phyloP scores from a whole-genome alignment of 2,113 vertebrate genomes.

The Galeopterus variegatus region DNA sequence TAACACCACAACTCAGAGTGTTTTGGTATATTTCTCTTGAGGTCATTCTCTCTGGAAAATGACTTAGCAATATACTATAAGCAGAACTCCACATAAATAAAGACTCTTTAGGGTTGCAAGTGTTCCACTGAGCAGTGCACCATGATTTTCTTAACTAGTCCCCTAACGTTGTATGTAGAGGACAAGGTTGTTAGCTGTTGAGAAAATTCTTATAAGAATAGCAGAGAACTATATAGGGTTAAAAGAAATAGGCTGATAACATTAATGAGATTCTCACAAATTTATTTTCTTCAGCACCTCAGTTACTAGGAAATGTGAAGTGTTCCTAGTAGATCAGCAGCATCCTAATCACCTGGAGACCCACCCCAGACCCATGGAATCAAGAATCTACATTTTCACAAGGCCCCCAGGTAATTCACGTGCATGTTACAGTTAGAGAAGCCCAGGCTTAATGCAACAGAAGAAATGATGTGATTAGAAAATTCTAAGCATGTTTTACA shows the following conservation, averaged over 20 bases:
- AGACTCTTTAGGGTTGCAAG: background rate
- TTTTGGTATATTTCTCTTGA: background rate
- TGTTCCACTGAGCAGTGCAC: background rate
- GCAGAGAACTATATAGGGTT: background rate
- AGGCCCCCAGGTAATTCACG: no score
- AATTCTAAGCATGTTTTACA: background rate
- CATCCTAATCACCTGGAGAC: rapidly evolving
- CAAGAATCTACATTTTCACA: background rate
- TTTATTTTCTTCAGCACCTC: background rate
- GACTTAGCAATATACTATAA: no score
- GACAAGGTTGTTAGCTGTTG: background rate
- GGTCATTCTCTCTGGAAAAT: background rate
- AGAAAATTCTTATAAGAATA: background rate
- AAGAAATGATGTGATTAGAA: no score
- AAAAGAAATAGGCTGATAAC: background rate
- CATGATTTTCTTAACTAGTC: background rate
- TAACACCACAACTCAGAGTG: background rate
- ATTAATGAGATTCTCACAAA: background rate
- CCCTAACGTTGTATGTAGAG: background rate
- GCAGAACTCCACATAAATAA: background rate
- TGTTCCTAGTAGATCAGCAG: background rate
- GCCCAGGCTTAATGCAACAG: background rate
- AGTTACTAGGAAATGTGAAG: background rate
- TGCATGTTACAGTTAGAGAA: background rate
- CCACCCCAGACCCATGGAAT: background rate